Conservation (phyloP, 2,888 invertebrate species). For the Coelopa pilipes region DNA sequence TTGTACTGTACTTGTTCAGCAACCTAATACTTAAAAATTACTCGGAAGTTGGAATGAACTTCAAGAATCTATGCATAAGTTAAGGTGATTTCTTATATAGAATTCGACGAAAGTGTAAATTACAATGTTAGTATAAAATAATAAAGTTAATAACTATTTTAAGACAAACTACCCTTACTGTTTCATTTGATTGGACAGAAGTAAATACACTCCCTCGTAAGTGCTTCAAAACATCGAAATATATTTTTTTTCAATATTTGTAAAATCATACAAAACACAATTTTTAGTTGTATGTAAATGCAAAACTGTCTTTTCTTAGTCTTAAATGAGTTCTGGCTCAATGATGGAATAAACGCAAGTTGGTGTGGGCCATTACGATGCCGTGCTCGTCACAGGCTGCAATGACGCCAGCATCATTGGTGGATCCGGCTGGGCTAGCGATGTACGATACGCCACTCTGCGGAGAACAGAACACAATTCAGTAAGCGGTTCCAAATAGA, state of each 20-base stretch:
- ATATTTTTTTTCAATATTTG: not conserved
- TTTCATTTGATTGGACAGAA: not conserved
- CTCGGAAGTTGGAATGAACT: too few species aligned
- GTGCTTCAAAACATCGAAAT: too few species aligned
- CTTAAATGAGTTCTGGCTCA: constrained; percentile 63
- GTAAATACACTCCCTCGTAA: not conserved
- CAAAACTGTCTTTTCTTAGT: not conserved
- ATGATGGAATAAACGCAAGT: constrained; percentile 93
- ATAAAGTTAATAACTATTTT: constrained; percentile 12
- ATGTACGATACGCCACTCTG: constrained; percentile 95
- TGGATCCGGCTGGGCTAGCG: constrained; percentile 93
- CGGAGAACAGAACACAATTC: not conserved
- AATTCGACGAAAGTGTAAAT: constrained; percentile 7
- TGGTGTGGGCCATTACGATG: constrained; percentile 89
- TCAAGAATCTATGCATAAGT: not conserved
- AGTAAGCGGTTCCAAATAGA: not conserved
- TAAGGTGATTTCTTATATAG: not conserved
- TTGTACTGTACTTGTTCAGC: not conserved
- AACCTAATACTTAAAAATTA: too few species aligned
- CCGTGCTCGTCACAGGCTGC: constrained; percentile 92
- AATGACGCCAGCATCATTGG: constrained; percentile 89
- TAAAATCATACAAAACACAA: constrained; percentile 19
- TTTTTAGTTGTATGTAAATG: constrained; percentile 7
- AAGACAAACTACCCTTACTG: constrained; percentile 9
- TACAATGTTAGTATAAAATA: constrained; percentile 5